Base-by-base conservation (phyloP, 92 coral and sea anemone genomes). In the Phymanthus crucifer region DNA sequence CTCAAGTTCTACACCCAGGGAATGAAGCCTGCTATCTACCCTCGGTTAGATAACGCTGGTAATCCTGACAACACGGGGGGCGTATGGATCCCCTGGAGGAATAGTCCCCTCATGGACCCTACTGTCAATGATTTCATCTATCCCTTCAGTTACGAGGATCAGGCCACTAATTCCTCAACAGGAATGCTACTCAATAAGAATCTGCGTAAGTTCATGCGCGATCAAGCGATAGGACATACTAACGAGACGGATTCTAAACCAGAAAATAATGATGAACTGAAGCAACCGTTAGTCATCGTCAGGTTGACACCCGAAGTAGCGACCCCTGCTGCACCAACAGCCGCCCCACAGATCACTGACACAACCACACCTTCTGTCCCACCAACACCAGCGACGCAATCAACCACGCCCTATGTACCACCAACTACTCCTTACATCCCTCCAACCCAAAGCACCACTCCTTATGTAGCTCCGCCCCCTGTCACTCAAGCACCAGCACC, bases 21-120 rank as follows among this genome's bases (percentile, higher is more conserved):
- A 21, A 81, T 94, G 24, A 76, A 85, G 68, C 83, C 92, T 34
- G 88, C 89, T 24, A 70, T 93, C 26, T 96, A 89, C 78, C 99
- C 99, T 38, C 87, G 84, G 54, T 84, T 94, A 48, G 99, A 96
- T 69, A 86, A 93, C 45, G 32, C 71, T 32, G 90, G 96, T 29
- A 88, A 88, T 54, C 99, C 99, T n/a, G 97, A 96, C 71, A 70
- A 83, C 48, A 87, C 90, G 29, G 95, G 93, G 24, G 99, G 99
- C 34, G 93, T 94, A 50, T 96, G 99, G 99, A 83, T 88, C 4
- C 89, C 94, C 24, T 96, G 99, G 99, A 79, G 91, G 26, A 93
- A 91, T 32, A 80, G 80, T 68, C 89, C 94, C 7, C 43, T 82
- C 40, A 85, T 96, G 50, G 97, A 93, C 52, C 80, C 76, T 52